Base-by-base conservation (phyloP, 2,113 vertebrate genomes). In the Herpetotheres cachinnans region DNA sequence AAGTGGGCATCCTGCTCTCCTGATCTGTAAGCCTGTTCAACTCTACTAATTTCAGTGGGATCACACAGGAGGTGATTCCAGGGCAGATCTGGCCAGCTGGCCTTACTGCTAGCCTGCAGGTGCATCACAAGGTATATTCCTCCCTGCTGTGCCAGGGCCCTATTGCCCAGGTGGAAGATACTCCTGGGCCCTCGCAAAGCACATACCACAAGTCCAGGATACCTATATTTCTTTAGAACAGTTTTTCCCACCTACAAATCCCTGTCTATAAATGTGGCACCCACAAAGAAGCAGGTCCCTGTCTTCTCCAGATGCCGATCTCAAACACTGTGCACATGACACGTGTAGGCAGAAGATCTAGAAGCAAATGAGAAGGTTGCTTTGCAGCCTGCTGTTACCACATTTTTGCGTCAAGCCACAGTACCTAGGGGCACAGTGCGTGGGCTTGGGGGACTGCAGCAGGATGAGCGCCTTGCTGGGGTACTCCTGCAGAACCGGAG, bases 391-490 rank as follows among this genome's bases (percentile, higher is more conserved):
- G 34, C 27, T 69, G 14, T 58, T 49, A 30, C 11, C 59, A 32
- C 17, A 9, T 27, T 82, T 78, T n/a, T 58, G n/a, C 46, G n/a
- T 38, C 32, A 69, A 66, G 40, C 40, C 46, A 11, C 7, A 20
- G 44, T 21, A 58, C 7, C 7, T 56, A 14, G 27, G 47, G 21
- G 7, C 19, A 29, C 21, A 42, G n/a, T 2, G 0, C 1, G 1
- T 32, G 38, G 34, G 4, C 54, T 8, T 19, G 24, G 26, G 19
- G 24, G 25, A 12, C 34, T 78, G 22, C 14, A n/a, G 49, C 36
- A 82, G 27, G 86, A 21, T 34, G 36, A 67, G 7, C 20, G 7
- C 42, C 36, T 74, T 72, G 20, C 11, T 80, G 62, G 19, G 17
- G 40, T 59, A 42, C 12, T 36, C 30, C 32, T 74, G 50, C 27